Base-by-base conservation (phyloP, 2,797 vertebrate species). In the Urocyon cinereoargenteus region DNA sequence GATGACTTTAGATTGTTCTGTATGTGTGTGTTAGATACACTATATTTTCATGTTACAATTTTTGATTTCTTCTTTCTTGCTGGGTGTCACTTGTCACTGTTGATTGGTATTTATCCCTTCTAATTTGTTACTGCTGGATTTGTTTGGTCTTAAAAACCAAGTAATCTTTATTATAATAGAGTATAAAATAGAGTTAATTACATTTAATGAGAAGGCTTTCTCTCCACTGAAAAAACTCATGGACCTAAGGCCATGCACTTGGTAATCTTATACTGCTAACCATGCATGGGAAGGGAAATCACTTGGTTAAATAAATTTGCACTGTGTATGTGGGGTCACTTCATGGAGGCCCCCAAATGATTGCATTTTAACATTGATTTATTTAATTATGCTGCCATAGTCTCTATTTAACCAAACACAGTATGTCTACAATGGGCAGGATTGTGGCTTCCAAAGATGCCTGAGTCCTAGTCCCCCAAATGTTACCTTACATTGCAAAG, bases 121-220 rank as follows among this genome's bases (percentile, higher is more conserved):
- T 53, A 45, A 86, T 84, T 91, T 96, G 86, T 96, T 68, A 94
- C 40, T 88, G 72, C 72, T 86, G 87, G 57, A 26, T 90, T 88
- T 79, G n/a, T 83, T 75, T 75, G 59, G 26, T 57, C 26, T 94
- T 89, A 55, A 93, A 95, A 96, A 59, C 61, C 34, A 64, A 93
- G 84, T 79, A 87, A 89, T 68, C 59, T 94, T 82, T 84, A 55
- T 90, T 87, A 78, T 40, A 92, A 73, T 97, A 89, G 87, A 68
- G 73, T 91, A 77, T 94, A 97, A 93, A 94, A 86, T 90, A 22
- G 72, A 95, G 64, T 57, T 94, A 91, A 97, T 97, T 97, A 94
- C 83, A 81, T 84, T 96, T 82, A 85, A 59, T n/a, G 19, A 87
- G 45, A 84, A 88, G 77, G 70, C 31, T 90, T 97, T 96, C 73